These are phyloP conservation scores for Prolemur simus DNA, from an alignment of 2,113 vertebrate species.

Conservation along the genomic window DNA sequence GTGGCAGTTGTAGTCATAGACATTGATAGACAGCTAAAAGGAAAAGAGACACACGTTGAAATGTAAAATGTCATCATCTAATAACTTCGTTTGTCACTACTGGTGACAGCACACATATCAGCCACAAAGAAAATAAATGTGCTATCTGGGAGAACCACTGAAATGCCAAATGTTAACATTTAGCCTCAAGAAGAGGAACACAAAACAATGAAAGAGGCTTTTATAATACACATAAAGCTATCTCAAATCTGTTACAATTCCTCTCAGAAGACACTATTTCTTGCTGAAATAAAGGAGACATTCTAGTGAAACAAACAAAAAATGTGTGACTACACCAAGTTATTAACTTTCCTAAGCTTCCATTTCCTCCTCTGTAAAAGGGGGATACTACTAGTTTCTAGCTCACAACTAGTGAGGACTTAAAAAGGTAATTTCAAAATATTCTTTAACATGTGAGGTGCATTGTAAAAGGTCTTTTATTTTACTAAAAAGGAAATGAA, in stretches of 20 bases:
- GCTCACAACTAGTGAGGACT: not conserved
- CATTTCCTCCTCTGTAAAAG: not conserved
- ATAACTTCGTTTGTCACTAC: not conserved
- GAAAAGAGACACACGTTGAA: fast-evolving
- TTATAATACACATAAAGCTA: not conserved
- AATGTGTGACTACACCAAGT: not conserved
- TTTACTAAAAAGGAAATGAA: not conserved
- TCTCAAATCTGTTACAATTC: not conserved
- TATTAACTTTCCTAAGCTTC: not conserved
- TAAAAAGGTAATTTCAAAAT: not conserved
- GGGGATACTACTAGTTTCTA: not conserved
- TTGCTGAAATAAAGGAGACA: not conserved
- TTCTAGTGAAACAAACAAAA: not conserved
- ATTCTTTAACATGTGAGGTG: not conserved
- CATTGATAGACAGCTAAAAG: slow-evolving; percentile 93
- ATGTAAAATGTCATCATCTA: not conserved
- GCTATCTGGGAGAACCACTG: not conserved
- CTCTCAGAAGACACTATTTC: not conserved
- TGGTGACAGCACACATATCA: fast-evolving
- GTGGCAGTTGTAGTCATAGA: slow-evolving; percentile 97
- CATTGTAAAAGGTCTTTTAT: not conserved
- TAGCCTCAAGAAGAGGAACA: not conserved
- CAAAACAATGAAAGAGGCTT: not conserved
- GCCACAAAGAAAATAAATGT: not conserved
- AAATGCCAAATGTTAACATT: not conserved